Evolutionary conservation across 1,140 invertebrate genomes (phyloP), one percentile per base, ranked within the genome.

Genomic region (Eubasilissa regina): DNA sequence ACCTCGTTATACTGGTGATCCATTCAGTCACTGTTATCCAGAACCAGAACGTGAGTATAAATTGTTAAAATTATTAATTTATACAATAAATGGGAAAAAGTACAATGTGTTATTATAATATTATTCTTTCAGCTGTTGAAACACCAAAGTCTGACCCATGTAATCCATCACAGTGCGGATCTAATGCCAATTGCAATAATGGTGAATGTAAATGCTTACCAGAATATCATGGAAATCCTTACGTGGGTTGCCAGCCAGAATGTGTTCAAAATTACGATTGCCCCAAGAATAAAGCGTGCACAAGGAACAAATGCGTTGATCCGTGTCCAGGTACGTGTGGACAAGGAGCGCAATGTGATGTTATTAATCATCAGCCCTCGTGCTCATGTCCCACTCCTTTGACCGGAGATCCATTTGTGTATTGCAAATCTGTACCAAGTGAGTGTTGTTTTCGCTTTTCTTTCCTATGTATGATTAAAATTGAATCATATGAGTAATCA

Each of bases 351-450:
- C 86, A 92, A 51, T 96, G 95, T 85, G 91, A 91, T 84, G 92
- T 93, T 45, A 89, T 91, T 11, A 92, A 92, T 86, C 93, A 94
- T 84, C 88, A 91, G 81, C 91, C 93, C 45, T 92, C 92, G 84
- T 90, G 94, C 85, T 91, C 91, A 84, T 96, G 95, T 84, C 89
- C 90, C 19, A 83, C 89, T 72, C 90, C 91, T 75, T 93, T 91
- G 85, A 90, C 90, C 77, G 94, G 95, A 48, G 93, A 96, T 90
- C 94, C 95, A 51, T 95, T 95, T 82, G 85, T 92, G 43, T 87
- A 91, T 80, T 95, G 95, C 85, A 86, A 86, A 64, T 82, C 84
- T 21, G 83, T 90, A 84, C 87, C 89, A 88, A 87, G 92, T 93
- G 90, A 89, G 86, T 85, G n/a, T 55, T n/a, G n/a, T n/a, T 43